Percentiles rank a stretch among this genome's conserved stretches.
phyloP scores from a whole-genome alignment of 2,888 invertebrate species.

The Eustalomyia histrio region DNA sequence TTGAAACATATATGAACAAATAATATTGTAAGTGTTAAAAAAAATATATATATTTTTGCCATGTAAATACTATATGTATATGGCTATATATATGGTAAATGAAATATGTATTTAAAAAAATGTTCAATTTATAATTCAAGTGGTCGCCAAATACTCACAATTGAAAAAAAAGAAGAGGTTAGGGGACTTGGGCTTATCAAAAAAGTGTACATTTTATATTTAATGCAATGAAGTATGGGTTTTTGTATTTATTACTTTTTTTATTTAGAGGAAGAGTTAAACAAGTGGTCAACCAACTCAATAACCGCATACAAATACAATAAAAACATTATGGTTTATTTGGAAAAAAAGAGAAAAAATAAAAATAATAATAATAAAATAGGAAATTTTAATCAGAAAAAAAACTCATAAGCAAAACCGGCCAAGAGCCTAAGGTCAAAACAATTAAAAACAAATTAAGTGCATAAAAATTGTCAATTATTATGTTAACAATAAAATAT shows the following conservation, averaged over 20 bases:
- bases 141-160: slow-evolving; percentile 48
- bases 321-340: slow-evolving; percentile 64
- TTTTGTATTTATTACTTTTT: slow-evolving; percentile 35
- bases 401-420: slow-evolving; percentile 27
- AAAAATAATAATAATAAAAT: slow-evolving; percentile 66
- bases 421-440: slow-evolving; percentile 53
- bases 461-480: slow-evolving; percentile 38
- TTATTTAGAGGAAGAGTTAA: slow-evolving; percentile 64
- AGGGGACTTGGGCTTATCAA: slow-evolving; percentile 6
- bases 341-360: slow-evolving; percentile 70
- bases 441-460: slow-evolving; percentile 64
- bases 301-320: slow-evolving; percentile 74
- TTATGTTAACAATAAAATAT: slow-evolving; percentile 44
- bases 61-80: slow-evolving; percentile 21
- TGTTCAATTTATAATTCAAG: slow-evolving; percentile 44
- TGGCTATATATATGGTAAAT: slow-evolving; percentile 28
- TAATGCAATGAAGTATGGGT: slow-evolving; percentile 33
- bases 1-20: neutral
- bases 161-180: slow-evolving; percentile 24
- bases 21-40: slow-evolving; percentile 5
- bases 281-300: slow-evolving; percentile 77
- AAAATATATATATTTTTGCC: neutral
- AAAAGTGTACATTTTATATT: slow-evolving; percentile 33
- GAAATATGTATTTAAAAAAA: slow-evolving; percentile 15
- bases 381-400: slow-evolving; percentile 35